A percentile compares a stretch with the other conserved stretches of the same genome.
Conservation (phyloP, 2,797 vertebrate species). For the Sebastes kiyomatsui region DNA sequence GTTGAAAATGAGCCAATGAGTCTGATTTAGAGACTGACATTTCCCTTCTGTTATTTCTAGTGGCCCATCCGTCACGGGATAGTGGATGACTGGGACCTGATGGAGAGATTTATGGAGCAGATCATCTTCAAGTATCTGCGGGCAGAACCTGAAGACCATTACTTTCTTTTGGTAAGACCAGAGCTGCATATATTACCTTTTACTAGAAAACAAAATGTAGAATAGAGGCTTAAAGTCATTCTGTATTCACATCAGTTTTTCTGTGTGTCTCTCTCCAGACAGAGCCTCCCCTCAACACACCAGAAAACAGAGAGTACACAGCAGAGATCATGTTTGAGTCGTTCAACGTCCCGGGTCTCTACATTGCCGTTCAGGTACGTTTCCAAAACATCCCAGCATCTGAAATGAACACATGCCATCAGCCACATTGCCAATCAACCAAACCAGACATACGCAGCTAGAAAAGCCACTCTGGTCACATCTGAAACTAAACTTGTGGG, state of each 20-base stretch:
- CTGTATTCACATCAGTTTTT: background rate
- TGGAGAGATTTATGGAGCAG: slow-evolving; percentile 99
- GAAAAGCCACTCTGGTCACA: background rate
- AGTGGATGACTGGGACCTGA: slow-evolving; percentile 98
- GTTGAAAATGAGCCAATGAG: background rate
- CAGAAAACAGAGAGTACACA: slow-evolving; percentile 94
- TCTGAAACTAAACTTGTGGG: background rate
- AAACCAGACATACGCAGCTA: too few species aligned
- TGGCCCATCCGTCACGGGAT: slow-evolving; percentile 98
- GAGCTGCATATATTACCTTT: background rate
- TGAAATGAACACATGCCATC: background rate
- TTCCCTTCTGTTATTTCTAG: slow-evolving; percentile 62
- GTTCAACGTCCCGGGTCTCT: slow-evolving; percentile 94
- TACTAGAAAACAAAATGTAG: background rate
- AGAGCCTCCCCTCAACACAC: slow-evolving; percentile 93
- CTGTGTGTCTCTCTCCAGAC: slow-evolving; percentile 78
- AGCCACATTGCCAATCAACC: background rate
- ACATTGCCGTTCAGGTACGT: slow-evolving; percentile 94
- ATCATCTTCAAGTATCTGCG: slow-evolving; percentile 98
- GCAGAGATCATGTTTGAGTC: slow-evolving; percentile 98
- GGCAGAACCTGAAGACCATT: slow-evolving; percentile 97
- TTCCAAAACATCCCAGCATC: background rate
- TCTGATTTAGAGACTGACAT: background rate
- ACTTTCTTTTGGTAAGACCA: slow-evolving; percentile 91
- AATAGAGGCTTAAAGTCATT: background rate